phyloP scores from a whole-genome alignment of 2,888 invertebrate species.

The Mesorhabditis spiculigera region DNA sequence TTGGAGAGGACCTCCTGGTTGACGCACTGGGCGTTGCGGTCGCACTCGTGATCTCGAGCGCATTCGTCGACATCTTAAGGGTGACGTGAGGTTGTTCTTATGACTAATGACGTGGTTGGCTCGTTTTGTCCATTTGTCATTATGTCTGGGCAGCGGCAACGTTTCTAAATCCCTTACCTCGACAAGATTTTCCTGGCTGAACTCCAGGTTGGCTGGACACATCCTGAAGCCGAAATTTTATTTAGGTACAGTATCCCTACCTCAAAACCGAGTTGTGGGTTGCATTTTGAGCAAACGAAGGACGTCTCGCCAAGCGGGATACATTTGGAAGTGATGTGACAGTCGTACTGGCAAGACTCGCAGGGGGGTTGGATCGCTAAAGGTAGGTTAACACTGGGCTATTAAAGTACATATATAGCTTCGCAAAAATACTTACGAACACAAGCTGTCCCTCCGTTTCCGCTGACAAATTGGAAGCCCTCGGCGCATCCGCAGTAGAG shows the following conservation, averaged over 20 bases:
- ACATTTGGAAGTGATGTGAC: background rate
- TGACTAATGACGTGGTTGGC: no score
- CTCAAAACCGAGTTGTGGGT: background rate
- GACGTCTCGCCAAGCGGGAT: background rate
- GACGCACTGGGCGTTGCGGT: background rate
- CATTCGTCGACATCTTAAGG: conserved; percentile 1
- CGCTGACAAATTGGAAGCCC: background rate
- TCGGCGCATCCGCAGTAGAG: background rate
- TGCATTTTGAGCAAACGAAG: background rate
- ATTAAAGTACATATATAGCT: background rate
- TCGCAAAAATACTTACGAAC: background rate
- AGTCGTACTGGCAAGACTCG: conserved; percentile 1
- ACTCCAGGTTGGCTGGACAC: background rate
- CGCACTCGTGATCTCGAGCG: background rate
- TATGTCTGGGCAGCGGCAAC: no score
- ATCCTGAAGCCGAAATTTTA: background rate
- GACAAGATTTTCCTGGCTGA: background rate
- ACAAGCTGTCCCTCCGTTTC: background rate
- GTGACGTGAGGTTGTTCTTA: no score
- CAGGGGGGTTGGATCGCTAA: conserved; percentile 1
- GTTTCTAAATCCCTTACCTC: background rate
- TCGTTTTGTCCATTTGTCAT: no score
- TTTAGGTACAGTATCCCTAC: background rate
- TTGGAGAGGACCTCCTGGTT: background rate
- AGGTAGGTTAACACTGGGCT: background rate